Conservation (phyloP, 1,140 invertebrate species). For the Galleria mellonella region DNA sequence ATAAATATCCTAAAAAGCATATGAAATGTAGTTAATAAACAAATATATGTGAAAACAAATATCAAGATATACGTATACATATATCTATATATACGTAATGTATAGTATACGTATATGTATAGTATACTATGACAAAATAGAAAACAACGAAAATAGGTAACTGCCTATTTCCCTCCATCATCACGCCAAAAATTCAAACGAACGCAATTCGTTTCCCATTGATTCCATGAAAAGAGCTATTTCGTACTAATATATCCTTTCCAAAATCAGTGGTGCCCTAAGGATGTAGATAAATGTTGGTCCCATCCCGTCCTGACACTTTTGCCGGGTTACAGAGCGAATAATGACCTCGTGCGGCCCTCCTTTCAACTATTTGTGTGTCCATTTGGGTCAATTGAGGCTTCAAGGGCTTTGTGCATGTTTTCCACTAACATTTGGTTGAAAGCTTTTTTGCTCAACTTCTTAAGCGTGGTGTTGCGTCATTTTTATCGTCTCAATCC, state of each 20-base stretch:
- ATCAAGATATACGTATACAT: no score
- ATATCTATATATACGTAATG: no score
- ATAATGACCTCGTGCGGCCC: slow-evolving; percentile 57
- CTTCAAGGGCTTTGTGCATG: slow-evolving; percentile 51
- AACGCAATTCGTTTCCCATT: slow-evolving; percentile 51
- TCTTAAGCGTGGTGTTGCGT: slow-evolving; percentile 4
- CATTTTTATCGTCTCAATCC: background rate
- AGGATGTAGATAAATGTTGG: slow-evolving; percentile 67
- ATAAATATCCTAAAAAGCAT: no score
- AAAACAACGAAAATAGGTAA: background rate
- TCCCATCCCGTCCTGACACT: slow-evolving; percentile 56
- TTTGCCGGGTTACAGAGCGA: slow-evolving; percentile 49
- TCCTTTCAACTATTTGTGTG: slow-evolving; percentile 65
- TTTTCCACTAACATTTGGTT: slow-evolving; percentile 37
- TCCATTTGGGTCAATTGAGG: slow-evolving; percentile 68
- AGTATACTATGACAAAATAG: no score
- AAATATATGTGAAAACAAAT: no score
- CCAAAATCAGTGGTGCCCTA: slow-evolving; percentile 62
- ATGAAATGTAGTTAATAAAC: no score
- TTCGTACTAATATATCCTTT: slow-evolving; percentile 50
- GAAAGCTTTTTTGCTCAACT: slow-evolving; percentile 45
- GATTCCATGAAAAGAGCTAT: slow-evolving; percentile 51
- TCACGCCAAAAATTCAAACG: slow-evolving; percentile 3
- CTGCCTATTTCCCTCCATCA: no score
- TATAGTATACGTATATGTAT: no score